Conservation (phyloP, 2,888 invertebrate species). For the Eilema caniola region DNA sequence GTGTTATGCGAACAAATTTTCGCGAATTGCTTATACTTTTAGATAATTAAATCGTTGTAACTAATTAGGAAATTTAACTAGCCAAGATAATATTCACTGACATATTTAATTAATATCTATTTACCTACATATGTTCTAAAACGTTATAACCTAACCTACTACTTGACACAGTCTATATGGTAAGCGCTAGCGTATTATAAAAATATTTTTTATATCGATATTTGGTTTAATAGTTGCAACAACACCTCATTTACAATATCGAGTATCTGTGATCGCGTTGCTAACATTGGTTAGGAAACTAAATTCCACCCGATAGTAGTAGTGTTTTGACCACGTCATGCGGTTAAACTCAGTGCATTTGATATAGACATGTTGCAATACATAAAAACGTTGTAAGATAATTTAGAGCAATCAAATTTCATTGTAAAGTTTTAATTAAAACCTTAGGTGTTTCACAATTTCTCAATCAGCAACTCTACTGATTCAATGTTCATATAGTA, state of each 20-base stretch:
- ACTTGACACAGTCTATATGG: constrained; percentile 32
- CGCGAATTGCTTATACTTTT: not conserved
- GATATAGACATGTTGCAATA: constrained; percentile 74
- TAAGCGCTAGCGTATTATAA: constrained; percentile 38
- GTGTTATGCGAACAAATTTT: too few relatives aligned
- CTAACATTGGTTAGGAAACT: constrained; percentile 73
- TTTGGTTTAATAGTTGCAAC: constrained; percentile 50
- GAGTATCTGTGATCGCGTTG: constrained; percentile 71
- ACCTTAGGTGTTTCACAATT: constrained; percentile 25
- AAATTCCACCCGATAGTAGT: constrained; percentile 59
- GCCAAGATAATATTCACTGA: not conserved
- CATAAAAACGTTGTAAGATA: constrained; percentile 52
- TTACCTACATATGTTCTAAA: constrained; percentile 40
- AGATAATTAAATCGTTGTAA: not conserved
- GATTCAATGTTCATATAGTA: not conserved
- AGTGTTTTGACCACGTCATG: constrained; percentile 66
- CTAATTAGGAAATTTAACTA: not conserved
- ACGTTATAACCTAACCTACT: constrained; percentile 19
- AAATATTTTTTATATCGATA: constrained; percentile 43
- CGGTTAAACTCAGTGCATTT: constrained; percentile 72
- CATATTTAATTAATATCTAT: constrained; percentile 27
- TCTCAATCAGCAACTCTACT: constrained; percentile 16
- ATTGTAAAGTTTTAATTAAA: constrained; percentile 45
- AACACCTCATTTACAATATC: constrained; percentile 69
- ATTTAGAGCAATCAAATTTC: constrained; percentile 55